Conservation (phyloP, 2,888 invertebrate species). For the Andrena dorsata region DNA sequence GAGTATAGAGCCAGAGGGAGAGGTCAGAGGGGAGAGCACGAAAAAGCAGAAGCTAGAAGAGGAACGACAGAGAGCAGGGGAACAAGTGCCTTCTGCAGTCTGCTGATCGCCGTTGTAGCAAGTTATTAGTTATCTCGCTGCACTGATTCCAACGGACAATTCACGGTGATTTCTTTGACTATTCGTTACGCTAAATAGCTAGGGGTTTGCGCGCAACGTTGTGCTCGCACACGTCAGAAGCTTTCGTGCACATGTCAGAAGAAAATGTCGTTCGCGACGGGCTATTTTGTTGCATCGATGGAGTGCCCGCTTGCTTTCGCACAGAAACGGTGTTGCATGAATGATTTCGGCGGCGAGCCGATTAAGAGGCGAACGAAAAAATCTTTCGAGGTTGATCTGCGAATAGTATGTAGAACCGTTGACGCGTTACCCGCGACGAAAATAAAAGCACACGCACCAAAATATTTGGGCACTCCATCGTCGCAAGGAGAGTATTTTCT, state of each 20-base stretch:
- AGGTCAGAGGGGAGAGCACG: slow-evolving; percentile 29
- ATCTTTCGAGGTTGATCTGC: neutral
- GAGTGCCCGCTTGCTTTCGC: slow-evolving; percentile 11
- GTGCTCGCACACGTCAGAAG: neutral
- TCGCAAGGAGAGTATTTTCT: neutral
- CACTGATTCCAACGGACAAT: slow-evolving; percentile 19
- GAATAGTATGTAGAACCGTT: neutral
- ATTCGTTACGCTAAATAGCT: neutral
- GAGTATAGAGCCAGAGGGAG: neutral
- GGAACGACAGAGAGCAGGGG: slow-evolving; percentile 23
- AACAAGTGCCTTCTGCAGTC: slow-evolving; percentile 58
- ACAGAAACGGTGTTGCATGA: neutral
- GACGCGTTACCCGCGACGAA: neutral
- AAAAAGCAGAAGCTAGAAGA: slow-evolving; percentile 16
- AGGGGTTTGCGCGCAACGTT: neutral
- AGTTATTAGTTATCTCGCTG: slow-evolving; percentile 46
- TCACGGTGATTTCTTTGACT: slow-evolving; percentile 52
- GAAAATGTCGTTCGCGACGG: slow-evolving; percentile 45
- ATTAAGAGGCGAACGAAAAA: neutral
- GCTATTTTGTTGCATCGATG: slow-evolving; percentile 21
- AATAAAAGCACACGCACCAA: neutral
- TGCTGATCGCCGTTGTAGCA: slow-evolving; percentile 49
- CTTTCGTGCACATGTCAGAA: slow-evolving; percentile 6
- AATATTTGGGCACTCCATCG: slow-evolving; percentile 6
- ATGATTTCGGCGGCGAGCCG: neutral